These are phyloP conservation scores for Ypsolopha scabrella DNA, from an alignment of 2,888 invertebrate species.

Conservation along the genomic window DNA sequence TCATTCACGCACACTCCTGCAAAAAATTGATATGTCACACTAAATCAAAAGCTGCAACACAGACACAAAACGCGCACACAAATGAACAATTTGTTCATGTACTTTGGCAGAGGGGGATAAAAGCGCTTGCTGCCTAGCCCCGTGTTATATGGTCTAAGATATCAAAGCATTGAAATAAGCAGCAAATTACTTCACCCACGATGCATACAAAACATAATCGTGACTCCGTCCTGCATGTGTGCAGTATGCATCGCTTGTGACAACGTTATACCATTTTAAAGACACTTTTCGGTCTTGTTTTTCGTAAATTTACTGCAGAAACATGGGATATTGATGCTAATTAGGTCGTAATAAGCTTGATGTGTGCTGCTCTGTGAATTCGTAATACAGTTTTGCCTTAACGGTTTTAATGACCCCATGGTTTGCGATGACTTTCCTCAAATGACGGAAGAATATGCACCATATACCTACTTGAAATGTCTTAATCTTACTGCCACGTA, in stretches of 20 bases:
- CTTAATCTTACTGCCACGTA: background rate
- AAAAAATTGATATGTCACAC: no score
- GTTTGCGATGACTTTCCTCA: no score
- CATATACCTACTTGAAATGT: background rate
- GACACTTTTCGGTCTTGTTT: background rate
- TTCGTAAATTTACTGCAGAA: background rate
- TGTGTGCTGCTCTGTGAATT: background rate
- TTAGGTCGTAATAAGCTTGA: background rate
- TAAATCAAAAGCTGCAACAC: no score
- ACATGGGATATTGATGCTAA: background rate
- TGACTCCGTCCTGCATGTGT: background rate
- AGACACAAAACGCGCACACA: no score
- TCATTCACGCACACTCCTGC: no score
- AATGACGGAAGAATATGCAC: no score
- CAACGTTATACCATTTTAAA: background rate
- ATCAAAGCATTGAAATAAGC: no score
- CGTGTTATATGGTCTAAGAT: no score
- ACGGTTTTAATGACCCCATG: no score
- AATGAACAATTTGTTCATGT: no score
- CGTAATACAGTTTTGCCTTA: background rate
- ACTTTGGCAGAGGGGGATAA: no score
- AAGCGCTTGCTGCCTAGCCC: no score
- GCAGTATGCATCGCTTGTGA: background rate
- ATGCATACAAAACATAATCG: slow-evolving; percentile 1
- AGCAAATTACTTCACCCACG: background rate